Evolutionary conservation across 2,113 vertebrate species (phyloP), one percentile per base, ranked within the genome.

Genomic region (Bombycilla garrulus): DNA sequence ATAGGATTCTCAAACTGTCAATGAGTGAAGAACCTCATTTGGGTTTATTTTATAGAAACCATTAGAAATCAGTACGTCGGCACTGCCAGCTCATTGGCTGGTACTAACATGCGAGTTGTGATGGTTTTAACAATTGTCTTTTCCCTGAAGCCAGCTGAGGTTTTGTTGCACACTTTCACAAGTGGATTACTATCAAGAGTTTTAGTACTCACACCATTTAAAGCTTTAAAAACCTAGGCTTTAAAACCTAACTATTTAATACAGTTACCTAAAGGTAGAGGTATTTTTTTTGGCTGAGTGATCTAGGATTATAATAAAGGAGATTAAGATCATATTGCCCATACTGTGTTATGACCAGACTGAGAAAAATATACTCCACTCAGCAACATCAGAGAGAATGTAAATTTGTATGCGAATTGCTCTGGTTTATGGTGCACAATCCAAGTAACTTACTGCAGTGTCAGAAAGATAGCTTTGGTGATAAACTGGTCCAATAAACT

Each of bases 321-420:
- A 71, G n/a, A 93, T 96, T 76, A 90, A 90, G 16, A 87, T 91
- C 50, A 36, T 88, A 87, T 82, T 92, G 62, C 60, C 51, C 28
- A 31, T 73, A 54, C 42, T 84, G 51, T 51, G 15, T 92, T 88
- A 83, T 86, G 77, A 44, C 57, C 51, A 76, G 51, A 47, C 14
- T 78, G 58, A 90, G 81, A 76, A 96, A 96, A 93, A 83, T 77
- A 81, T 35, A 85, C 44, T 81, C 24, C 35, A 60, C 42, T 89
- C 51, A 64, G n/a, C 36, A 87, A 33, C 38, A 47, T 84, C 58
- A 82, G 70, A 88, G 45, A 69, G 26, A 79, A 82, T 44, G 22
- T 26, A 91, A 92, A 95, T 78, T 81, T 5, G 1, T 74, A 1
- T 19, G 35, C 67, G 81, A 93, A 71, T 72, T 90, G 24, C 83